These are phyloP conservation scores for Spodoptera frugiperda DNA, from an alignment of 1,140 invertebrate species.

Conservation along the genomic window DNA sequence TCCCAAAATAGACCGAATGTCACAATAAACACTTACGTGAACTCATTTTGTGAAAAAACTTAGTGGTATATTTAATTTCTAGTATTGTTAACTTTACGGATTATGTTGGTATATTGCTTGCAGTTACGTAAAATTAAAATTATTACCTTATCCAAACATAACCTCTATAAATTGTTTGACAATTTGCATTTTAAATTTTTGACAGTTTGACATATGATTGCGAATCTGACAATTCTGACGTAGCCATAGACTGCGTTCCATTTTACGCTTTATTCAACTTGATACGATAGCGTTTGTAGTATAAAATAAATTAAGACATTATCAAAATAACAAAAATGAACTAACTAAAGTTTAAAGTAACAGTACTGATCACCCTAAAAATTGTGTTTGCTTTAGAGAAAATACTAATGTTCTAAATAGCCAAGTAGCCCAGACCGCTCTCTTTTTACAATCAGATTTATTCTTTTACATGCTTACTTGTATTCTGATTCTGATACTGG, in stretches of 20 bases:
- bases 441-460: too few species aligned
- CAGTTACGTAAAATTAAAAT: constrained; percentile 48
- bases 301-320: too few species aligned
- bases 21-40: constrained; percentile 53
- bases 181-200: constrained; percentile 41
- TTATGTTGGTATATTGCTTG: constrained; percentile 41
- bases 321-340: too few species aligned
- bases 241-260: constrained; percentile 19
- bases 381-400: too few species aligned
- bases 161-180: constrained; percentile 58
- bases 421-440: too few species aligned
- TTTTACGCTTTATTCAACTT: not conserved
- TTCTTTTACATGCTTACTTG: too few species aligned
- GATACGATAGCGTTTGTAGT: too few species aligned
- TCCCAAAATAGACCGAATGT: constrained; percentile 80
- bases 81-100: constrained; percentile 27
- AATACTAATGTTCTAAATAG: too few species aligned
- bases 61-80: constrained; percentile 25
- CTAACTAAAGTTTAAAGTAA: too few species aligned
- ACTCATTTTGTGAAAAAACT: constrained; percentile 38
- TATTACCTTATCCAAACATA: constrained; percentile 64
- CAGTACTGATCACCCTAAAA: too few species aligned
- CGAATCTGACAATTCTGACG: not conserved
- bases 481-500: too few species aligned
- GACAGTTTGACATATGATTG: constrained; percentile 30